Percentiles rank a stretch among this genome's conserved stretches.
These are phyloP conservation scores for Strigops habroptila DNA, from an alignment of 2,113 vertebrate species.

Conservation along the genomic window DNA sequence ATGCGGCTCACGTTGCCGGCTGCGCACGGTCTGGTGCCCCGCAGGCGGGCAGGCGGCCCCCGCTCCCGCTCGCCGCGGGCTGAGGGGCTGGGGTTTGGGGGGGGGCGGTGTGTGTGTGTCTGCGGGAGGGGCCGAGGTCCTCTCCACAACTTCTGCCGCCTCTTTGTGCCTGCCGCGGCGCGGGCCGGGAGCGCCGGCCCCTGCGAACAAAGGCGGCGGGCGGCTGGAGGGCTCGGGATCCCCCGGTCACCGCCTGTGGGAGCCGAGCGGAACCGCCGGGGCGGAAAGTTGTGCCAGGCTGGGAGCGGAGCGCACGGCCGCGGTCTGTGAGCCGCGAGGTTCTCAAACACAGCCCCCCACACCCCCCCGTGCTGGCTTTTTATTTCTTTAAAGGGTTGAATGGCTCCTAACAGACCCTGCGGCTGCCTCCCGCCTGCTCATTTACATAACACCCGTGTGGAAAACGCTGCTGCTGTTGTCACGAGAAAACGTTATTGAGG, in stretches of 20 bases:
- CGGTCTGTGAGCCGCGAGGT: not conserved
- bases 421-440: not conserved
- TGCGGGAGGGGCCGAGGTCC: not conserved
- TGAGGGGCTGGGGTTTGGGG: not conserved
- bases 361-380: not conserved
- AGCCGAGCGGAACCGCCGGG: not conserved
- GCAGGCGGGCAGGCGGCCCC: not conserved
- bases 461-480: not conserved
- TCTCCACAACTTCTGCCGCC: not conserved
- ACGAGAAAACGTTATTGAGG: not conserved
- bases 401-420: not conserved
- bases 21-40: conserved; percentile 3
- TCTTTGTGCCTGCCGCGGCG: not conserved
- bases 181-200: not conserved
- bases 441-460: not conserved
- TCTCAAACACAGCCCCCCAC: not conserved
- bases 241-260: not conserved
- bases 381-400: not conserved
- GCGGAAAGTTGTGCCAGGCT: conserved; percentile 11
- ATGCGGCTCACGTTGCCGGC: conserved; percentile 26
- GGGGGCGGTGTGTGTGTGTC: too few species aligned
- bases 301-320: not conserved
- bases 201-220: conserved; percentile 23
- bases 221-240: not conserved
- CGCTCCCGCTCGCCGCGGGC: not conserved